These are phyloP conservation scores for Sesia apiformis DNA, from an alignment of 2,888 invertebrate species.

Conservation along the genomic window DNA sequence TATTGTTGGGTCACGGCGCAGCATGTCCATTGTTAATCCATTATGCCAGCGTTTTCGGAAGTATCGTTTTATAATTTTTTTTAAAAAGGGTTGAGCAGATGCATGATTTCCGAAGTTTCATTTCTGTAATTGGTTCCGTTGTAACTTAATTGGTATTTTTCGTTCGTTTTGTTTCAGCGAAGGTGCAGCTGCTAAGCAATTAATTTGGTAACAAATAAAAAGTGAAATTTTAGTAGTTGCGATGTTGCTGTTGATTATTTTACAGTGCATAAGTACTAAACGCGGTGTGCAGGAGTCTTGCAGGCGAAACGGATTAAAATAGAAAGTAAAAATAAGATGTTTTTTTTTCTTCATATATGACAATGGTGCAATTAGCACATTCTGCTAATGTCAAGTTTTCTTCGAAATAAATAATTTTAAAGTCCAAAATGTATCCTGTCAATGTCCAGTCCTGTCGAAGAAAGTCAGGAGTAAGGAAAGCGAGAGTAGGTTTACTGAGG, in stretches of 20 bases:
- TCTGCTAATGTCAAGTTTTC: too few species aligned
- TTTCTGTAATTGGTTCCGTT: slow-evolving; percentile 33
- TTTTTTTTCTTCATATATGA: too few species aligned
- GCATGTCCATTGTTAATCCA: slow-evolving; percentile 41
- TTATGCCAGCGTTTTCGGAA: slow-evolving; percentile 31
- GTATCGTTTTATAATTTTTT: slow-evolving; percentile 14
- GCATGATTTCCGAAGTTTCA: slow-evolving; percentile 53
- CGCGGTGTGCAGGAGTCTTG: too few species aligned
- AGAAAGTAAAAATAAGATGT: too few species aligned
- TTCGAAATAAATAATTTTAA: too few species aligned
- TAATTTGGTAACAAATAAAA: slow-evolving; percentile 14
- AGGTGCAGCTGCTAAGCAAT: slow-evolving; percentile 31
- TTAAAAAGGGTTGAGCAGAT: slow-evolving; percentile 57
- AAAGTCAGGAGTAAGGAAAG: too few species aligned
- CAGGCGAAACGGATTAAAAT: too few species aligned
- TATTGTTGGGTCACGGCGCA: slow-evolving; percentile 25
- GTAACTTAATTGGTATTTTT: slow-evolving; percentile 45
- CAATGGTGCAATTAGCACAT: too few species aligned
- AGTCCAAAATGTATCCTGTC: too few species aligned
- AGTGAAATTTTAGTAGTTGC: not conserved
- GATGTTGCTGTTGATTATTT: not conserved
- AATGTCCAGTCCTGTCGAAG: too few species aligned
- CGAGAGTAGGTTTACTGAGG: too few species aligned
- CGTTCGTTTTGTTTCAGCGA: slow-evolving; percentile 23
- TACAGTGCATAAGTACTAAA: too few species aligned